Evolutionary conservation across 1,140 invertebrate species (phyloP).

Genomic region (Trachelipus rathkii): DNA sequence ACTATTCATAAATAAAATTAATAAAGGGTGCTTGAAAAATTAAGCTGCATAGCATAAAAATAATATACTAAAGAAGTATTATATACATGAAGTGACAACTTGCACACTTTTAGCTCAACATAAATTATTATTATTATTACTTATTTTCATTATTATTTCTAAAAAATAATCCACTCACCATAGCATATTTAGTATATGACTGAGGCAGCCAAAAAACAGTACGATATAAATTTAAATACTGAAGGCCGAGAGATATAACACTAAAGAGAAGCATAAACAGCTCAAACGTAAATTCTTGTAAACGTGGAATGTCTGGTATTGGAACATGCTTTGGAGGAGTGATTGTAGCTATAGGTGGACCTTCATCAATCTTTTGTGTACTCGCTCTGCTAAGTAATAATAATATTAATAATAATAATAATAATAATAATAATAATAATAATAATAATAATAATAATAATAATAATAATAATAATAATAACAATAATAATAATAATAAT

Average conservation of each 20-base stretch:
- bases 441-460: not conserved
- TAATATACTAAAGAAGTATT: too few species aligned
- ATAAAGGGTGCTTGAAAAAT: too few species aligned
- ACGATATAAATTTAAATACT: conserved; percentile 90
- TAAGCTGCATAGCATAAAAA: too few species aligned
- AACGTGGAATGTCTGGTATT: conserved; percentile 76
- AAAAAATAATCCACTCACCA: conserved; percentile 61
- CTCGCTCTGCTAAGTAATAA: not conserved
- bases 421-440: not conserved
- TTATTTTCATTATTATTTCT: too few species aligned
- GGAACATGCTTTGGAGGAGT: conserved; percentile 60
- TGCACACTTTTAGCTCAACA: too few species aligned
- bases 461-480: not conserved
- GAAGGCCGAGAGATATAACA: conserved; percentile 72
- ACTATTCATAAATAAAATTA: too few species aligned
- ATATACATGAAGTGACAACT: too few species aligned
- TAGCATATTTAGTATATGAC: conserved; percentile 77
- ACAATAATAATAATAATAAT: too few species aligned
- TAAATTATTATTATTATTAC: too few species aligned
- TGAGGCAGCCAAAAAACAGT: conserved; percentile 96
- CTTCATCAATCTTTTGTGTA: not conserved
- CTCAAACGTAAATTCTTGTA: conserved; percentile 80
- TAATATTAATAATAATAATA: not conserved
- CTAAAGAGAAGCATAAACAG: conserved; percentile 65
- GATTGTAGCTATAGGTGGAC: not conserved